Conservation (phyloP, 2,113 vertebrate genomes). For the Chiloscyllium plagiosum region DNA sequence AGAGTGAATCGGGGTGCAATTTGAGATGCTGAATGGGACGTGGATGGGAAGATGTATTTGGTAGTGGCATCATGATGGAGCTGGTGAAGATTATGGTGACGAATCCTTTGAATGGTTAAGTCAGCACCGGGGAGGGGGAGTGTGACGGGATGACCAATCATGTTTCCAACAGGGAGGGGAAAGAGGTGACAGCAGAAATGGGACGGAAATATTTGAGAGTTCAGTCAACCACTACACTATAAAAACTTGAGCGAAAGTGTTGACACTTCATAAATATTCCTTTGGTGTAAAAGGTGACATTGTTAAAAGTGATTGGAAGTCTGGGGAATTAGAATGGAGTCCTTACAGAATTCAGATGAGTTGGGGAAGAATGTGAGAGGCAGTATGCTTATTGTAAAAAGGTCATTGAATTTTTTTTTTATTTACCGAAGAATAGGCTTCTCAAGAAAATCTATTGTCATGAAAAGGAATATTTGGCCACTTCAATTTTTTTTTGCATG, state of each 20-base stretch:
- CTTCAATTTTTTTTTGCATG: background rate
- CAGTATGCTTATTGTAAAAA: background rate
- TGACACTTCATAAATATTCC: background rate
- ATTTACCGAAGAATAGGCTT: too few relatives aligned
- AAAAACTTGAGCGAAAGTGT: background rate
- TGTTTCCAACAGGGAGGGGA: background rate
- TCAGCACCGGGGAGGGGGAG: too few relatives aligned
- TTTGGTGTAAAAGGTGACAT: background rate
- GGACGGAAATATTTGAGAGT: background rate
- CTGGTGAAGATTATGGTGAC: background rate
- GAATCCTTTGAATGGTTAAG: background rate
- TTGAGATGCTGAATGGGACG: background rate
- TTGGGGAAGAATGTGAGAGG: background rate
- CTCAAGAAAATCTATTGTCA: background rate
- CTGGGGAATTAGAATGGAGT: background rate
- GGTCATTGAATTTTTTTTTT: background rate
- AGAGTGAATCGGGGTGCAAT: background rate
- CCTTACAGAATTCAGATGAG: background rate
- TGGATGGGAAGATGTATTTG: background rate
- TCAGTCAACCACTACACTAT: background rate
- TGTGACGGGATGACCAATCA: background rate
- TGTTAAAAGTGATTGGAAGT: background rate
- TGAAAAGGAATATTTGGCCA: background rate
- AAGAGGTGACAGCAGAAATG: background rate
- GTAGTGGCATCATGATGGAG: background rate